Percentiles rank a stretch among this genome's conserved stretches.
Conservation (phyloP, 2,113 vertebrate genomes). For the Otocyon megalotis region DNA sequence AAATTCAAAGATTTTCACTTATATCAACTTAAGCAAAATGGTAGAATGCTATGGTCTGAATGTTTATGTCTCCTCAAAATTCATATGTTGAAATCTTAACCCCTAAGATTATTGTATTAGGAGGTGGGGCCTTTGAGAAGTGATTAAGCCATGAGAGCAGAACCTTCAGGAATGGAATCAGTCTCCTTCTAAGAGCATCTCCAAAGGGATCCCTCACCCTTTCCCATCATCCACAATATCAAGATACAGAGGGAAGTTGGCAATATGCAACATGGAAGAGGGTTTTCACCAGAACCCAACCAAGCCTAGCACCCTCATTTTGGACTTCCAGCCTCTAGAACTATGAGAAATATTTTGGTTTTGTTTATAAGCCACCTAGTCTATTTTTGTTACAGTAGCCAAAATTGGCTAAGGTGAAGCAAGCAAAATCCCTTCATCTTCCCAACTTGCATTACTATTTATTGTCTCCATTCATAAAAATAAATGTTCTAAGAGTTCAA, state of each 20-base stretch:
- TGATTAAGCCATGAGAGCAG: not conserved
- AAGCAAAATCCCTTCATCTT: not conserved
- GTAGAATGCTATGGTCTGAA: not conserved
- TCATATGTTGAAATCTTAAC: not conserved
- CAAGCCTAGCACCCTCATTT: not conserved
- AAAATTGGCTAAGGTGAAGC: not conserved
- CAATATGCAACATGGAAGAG: not conserved
- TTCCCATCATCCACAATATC: not conserved
- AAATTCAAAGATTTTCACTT: slow-evolving; percentile 19
- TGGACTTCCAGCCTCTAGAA: not conserved
- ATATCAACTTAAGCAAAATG: not conserved
- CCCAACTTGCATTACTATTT: not conserved
- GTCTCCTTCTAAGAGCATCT: not conserved
- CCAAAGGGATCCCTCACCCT: not conserved
- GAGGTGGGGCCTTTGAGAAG: not conserved
- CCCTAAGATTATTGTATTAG: not conserved
- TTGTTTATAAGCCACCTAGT: not conserved
- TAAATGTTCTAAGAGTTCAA: not conserved
- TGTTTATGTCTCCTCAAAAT: not conserved
- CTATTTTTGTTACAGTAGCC: not conserved
- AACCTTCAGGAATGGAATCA: not conserved
- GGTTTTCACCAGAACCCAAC: not conserved
- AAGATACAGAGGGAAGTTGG: not conserved
- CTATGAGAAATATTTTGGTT: not conserved
- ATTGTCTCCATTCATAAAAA: not conserved